Conservation (phyloP, 1,140 invertebrate species). For the Charaxes varanes region DNA sequence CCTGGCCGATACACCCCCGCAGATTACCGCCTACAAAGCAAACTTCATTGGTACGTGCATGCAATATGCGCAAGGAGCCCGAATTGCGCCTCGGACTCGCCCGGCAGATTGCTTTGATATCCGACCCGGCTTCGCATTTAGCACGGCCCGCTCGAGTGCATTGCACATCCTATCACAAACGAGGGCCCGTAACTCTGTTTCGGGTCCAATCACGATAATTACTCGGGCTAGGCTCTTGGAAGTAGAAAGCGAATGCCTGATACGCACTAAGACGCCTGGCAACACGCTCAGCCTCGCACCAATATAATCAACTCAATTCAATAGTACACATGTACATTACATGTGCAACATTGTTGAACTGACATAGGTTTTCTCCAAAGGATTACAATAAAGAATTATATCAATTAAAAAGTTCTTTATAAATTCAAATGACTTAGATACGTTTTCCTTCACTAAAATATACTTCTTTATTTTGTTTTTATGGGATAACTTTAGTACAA, state of each 20-base stretch:
- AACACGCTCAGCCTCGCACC: constrained; percentile 1
- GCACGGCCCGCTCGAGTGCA: constrained; percentile 28
- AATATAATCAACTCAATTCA: no score
- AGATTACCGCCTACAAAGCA: constrained; percentile 73
- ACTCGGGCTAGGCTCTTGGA: constrained; percentile 24
- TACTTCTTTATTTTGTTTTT: no score
- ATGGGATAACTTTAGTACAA: no score
- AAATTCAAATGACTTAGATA: no score
- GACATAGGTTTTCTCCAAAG: no score
- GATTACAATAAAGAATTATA: no score
- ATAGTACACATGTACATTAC: no score
- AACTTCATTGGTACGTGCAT: constrained; percentile 73
- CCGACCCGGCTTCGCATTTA: constrained; percentile 37
- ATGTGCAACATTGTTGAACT: no score
- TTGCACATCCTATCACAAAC: constrained; percentile 45
- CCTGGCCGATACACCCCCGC: constrained; percentile 63
- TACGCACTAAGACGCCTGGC: constrained; percentile 15
- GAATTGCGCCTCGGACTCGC: constrained; percentile 53
- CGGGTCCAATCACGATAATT: constrained; percentile 60
- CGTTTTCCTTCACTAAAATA: no score
- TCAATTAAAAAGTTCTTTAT: no score
- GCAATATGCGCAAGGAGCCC: constrained; percentile 70
- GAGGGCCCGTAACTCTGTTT: constrained; percentile 32
- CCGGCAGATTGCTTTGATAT: constrained; percentile 63
- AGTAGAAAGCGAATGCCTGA: constrained; percentile 24